Base-by-base conservation (phyloP, 2,113 vertebrate species). In the Terrapene triunguis region DNA sequence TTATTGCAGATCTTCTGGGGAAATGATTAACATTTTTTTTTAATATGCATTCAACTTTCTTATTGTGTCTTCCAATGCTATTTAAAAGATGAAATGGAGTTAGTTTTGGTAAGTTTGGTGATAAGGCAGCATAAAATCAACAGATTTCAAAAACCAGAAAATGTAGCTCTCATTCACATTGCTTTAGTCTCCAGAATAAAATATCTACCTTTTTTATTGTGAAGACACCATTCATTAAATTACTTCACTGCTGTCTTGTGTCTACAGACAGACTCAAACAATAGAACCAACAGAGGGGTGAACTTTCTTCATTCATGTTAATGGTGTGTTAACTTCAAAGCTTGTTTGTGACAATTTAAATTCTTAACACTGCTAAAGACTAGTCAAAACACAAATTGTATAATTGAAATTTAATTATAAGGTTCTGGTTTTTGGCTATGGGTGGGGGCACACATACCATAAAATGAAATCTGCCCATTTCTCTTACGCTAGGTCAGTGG, bases 271-370 rank as follows among this genome's bases (percentile, higher is more conserved):
- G 42, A 51, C 38, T 81, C 6, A 51, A 87, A 82, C 25, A 69
- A 35, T 35, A 82, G 54, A 72, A 84, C 29, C 48, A 62, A 32
- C 38, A 24, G 47, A 74, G 79, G 69, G 92, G 11, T 92, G 57
- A 88, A 88, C 57, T 93, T 94, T 83, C 89, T 88, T 48, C 14
- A 3, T 93, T 69, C 5, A 72, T 72, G 35, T 89, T 94, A 93
- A 53, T 83, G 72, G 62, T n/a, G 19, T 93, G 85, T 92, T 96
- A 94, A 87, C 17, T 12, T 94, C 80, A 90, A 82, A 88, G 65
- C 53, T 89, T 95, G 69, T 82, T 93, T 94, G 42, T 74, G 17
- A 83, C 27, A 91, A 47, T 93, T 95, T 94, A 90, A 92, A 92
- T 95, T 88, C 83, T 88, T 87, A 48, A 82, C 44, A 8, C 74